phyloP scores from a whole-genome alignment of 2,888 invertebrate species.

The Rotaria sp. region DNA sequence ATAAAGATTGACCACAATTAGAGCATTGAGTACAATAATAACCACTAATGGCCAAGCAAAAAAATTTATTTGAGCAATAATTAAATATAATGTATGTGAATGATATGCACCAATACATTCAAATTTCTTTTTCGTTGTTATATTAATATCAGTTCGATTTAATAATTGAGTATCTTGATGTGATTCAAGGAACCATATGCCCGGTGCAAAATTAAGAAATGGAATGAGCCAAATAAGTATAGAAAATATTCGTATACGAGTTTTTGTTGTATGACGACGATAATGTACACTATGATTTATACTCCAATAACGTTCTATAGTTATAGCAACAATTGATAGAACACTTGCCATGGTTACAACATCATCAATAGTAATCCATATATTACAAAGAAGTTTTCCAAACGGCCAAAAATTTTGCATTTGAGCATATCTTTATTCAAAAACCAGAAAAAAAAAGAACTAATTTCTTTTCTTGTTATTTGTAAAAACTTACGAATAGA shows the following conservation, averaged over 20 bases:
- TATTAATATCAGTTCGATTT: background rate
- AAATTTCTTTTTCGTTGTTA: background rate
- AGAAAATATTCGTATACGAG: background rate
- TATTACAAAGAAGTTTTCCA: background rate
- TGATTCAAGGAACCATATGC: background rate
- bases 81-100: constrained; percentile 9
- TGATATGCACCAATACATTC: constrained; percentile 28
- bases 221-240: background rate
- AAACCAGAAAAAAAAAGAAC: too few relatives aligned
- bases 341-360: constrained; percentile 13
- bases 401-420: background rate
- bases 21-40: background rate
- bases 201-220: constrained; percentile 20
- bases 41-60: constrained; percentile 23
- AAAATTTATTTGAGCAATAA: background rate
- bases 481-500: background rate
- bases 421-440: background rate
- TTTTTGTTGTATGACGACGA: background rate
- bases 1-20: background rate
- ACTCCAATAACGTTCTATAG: constrained; percentile 27
- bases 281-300: constrained; percentile 28
- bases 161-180: too few relatives aligned
- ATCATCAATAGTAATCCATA: constrained; percentile 22
- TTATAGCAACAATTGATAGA: background rate
- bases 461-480: too few relatives aligned